Evolutionary conservation across 1,140 invertebrate genomes (phyloP), one percentile per base, ranked within the genome.

Genomic region (Drosophila chauvacae): DNA sequence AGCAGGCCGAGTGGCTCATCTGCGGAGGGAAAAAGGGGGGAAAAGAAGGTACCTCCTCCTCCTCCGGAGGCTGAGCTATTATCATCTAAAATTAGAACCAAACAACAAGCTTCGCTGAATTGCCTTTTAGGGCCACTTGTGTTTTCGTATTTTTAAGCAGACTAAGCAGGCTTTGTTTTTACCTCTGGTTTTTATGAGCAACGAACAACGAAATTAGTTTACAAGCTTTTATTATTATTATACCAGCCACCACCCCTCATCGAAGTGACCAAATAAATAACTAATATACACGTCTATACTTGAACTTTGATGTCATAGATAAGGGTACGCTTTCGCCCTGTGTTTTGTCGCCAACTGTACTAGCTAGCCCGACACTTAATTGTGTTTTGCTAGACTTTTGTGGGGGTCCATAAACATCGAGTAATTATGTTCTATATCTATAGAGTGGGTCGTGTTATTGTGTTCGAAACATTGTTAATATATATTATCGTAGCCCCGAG

Each of bases 241-340:
- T 55, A 55, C 50, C 51, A 7, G 61, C 28, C 47, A 7, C 28
- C 45, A 10, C 20, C 26, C 47, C 65, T 37, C 48, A 30, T 66
- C 30, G 66, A 70, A 72, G 23, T 51, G 33, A 51, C 45, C 55
- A 51, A 72, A 72, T 44, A 60, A 72, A 72, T 72, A 72, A 51
- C 53, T 51, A 72, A 58, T 69, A 56, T 61, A 58, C 26, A 20
- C 56, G 41, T 4, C n/a, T 50, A 70, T 62, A 65, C 75, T 83
- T 86, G 83, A 88, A 86, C 84, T 88, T 83, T 88, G 84, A 73
- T 79, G 70, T 44, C 33, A 50, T 41, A 60, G 84, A 88, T 88
- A 84, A 87, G 83, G 56, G 62, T 42, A 61, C n/a, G 50, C 57
- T 80, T 77, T 76, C 63, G 76, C 37, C 16, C 16, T 44, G 37